Percentiles rank a stretch among this genome's conserved stretches.
These are phyloP conservation scores for Caenorhabditis inopinata DNA, from an alignment of 1,140 invertebrate genomes.

Conservation along the genomic window DNA sequence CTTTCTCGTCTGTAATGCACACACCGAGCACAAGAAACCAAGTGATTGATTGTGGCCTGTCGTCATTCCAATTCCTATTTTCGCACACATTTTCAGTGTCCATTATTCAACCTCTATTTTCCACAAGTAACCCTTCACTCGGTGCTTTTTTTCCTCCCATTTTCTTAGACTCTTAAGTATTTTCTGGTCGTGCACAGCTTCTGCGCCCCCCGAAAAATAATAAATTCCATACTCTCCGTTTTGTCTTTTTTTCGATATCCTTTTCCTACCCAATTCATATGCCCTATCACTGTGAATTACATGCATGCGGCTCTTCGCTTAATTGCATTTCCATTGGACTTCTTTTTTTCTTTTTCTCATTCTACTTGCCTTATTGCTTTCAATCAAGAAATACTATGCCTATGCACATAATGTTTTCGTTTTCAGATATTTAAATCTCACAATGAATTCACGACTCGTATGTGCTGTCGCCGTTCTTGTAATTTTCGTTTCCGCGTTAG, in stretches of 20 bases:
- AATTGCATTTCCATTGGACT: constrained; percentile 9
- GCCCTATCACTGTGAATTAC: not conserved
- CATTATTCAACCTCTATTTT: constrained; percentile 16
- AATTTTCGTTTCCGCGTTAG: not conserved
- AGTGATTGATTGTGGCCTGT: not conserved
- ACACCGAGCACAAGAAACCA: not conserved
- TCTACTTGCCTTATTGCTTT: not conserved
- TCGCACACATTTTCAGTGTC: not conserved
- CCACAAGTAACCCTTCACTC: not conserved
- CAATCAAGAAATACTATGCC: not conserved
- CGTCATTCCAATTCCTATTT: no score
- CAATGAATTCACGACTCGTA: not conserved
- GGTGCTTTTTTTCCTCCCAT: not conserved
- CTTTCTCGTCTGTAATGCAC: not conserved
- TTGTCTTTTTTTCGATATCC: no score
- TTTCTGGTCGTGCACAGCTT: not conserved
- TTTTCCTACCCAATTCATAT: not conserved
- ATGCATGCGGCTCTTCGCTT: not conserved
- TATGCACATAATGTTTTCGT: not conserved
- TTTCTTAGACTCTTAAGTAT: constrained; percentile 17
- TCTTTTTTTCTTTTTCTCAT: not conserved
- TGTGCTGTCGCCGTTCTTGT: not conserved
- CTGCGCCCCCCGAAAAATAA: constrained; percentile 22
- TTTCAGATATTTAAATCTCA: not conserved
- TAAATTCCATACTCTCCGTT: constrained; percentile 4